Evolutionary conservation across 2,113 vertebrate genomes (phyloP), one percentile per base, ranked within the genome.

Genomic region (Gallinago paraguaiae): DNA sequence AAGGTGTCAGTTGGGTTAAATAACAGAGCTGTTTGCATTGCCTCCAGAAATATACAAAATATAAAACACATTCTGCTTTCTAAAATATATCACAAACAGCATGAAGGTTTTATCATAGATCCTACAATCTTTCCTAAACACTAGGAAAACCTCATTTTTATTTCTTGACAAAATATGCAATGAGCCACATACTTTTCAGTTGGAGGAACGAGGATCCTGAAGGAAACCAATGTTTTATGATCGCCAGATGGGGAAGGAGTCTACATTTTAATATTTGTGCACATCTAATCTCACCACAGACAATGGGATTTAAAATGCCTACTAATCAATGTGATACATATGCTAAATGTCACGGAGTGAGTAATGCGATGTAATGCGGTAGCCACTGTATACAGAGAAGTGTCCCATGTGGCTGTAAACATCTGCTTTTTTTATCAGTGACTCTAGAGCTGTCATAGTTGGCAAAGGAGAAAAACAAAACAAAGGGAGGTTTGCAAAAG

Each of bases 371-470:
- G 82, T 95, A 94, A 96, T 68, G 60, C 76, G 83, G 92, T 94
- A 97, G 94, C 92, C 86, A 81, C 79, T 86, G 64, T 95, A 78
- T 88, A 78, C 37, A 86, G 33, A 84, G 86, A 81, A 94, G 72
- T 20, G 41, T 94, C 86, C 88, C 93, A 61, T 68, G 76, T 84
- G 95, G 90, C 83, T 95, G 74, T 95, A 95, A 96, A 86, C 92
- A 93, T 95, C 88, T 97, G 92, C 68, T 96, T 96, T 94, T 94
- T 81, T 92, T 94, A 90, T 96, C 94, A 69, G 19, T 54, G 35
- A 16, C 53, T 90, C 41, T 45, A 15, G 64, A 86, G 53, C 56
- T 4, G 1, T 94, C 86, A 64, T 60, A 72, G 61, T 61, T 90
- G 90, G 88, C 72, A 84, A 75, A 82, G 25, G 65, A 56, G 60